Evolutionary conservation across 2,888 invertebrate species (phyloP).

Genomic region (Agriotes lineatus): DNA sequence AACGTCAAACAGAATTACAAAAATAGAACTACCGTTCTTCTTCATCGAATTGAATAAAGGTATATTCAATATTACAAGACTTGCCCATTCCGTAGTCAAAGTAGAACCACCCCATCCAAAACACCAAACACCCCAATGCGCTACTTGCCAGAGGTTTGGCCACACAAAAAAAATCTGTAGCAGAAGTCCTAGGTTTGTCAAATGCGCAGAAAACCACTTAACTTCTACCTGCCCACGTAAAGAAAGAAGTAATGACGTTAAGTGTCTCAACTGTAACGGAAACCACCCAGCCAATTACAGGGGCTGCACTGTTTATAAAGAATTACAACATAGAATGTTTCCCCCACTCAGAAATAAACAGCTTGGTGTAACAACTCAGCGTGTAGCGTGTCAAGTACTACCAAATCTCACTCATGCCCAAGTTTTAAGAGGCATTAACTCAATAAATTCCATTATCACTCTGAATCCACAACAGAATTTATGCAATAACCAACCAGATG

Average conservation of each 20-base stretch:
- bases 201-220: conserved; percentile 25
- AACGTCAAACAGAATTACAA: background rate
- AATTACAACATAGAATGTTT: conserved; percentile 11
- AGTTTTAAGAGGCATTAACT: background rate
- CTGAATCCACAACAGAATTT: conserved; percentile 1
- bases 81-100: too few relatives aligned
- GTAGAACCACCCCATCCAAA: too few relatives aligned
- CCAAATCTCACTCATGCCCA: background rate
- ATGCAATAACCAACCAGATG: background rate
- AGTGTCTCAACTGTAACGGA: conserved; percentile 21
- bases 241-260: conserved; percentile 3
- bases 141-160: too few relatives aligned
- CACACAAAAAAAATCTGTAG: too few relatives aligned
- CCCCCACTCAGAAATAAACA: conserved; percentile 10
- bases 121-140: too few relatives aligned
- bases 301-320: conserved; percentile 3
- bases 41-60: conserved; percentile 11
- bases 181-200: conserved; percentile 21
- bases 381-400: too few relatives aligned
- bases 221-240: conserved; percentile 9
- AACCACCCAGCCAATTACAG: conserved; percentile 17
- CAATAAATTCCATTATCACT: background rate
- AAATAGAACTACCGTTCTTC: conserved; percentile 11
- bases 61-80: too few relatives aligned
- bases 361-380: background rate